Percentiles rank a stretch among this genome's conserved stretches.
phyloP scores from a whole-genome alignment of 1,140 invertebrate species.

The Penaeus japonicus region DNA sequence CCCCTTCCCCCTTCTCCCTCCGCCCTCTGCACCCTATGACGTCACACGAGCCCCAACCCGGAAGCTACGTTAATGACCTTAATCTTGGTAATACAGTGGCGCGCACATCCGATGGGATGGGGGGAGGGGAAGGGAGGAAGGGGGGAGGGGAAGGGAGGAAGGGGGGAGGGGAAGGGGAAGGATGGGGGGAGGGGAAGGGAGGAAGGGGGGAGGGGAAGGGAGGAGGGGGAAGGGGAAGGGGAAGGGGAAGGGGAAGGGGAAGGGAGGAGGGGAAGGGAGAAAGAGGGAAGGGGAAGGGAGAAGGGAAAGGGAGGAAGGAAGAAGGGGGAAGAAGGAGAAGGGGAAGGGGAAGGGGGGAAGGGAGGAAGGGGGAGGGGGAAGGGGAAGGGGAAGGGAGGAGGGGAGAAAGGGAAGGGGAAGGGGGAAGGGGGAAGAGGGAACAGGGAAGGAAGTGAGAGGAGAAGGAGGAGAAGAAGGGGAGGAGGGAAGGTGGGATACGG shows the following conservation, averaged over 20 bases:
- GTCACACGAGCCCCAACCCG: too few species aligned
- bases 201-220: background rate
- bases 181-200: background rate
- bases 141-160: background rate
- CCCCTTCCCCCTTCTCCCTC: too few species aligned
- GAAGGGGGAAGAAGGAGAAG: background rate
- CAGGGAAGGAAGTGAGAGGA: too few species aligned
- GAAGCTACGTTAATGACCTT: too few species aligned
- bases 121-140: background rate
- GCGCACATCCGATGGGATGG: background rate
- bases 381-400: too few species aligned
- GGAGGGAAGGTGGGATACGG: too few species aligned
- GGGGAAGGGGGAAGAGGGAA: background rate
- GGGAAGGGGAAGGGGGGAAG: background rate
- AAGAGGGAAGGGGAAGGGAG: background rate
- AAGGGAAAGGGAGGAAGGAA: background rate
- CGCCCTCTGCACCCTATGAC: too few species aligned
- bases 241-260: background rate
- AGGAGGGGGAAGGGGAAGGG: background rate
- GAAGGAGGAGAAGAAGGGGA: background rate
- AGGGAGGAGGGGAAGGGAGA: background rate
- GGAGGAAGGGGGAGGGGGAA: too few species aligned
- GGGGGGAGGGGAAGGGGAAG: background rate
- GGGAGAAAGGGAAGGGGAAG: background rate
- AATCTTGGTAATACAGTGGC: background rate